A percentile compares a stretch with the other conserved stretches of the same genome.
phyloP scores from a whole-genome alignment of 2,888 invertebrate species.

The Acleris emargana region DNA sequence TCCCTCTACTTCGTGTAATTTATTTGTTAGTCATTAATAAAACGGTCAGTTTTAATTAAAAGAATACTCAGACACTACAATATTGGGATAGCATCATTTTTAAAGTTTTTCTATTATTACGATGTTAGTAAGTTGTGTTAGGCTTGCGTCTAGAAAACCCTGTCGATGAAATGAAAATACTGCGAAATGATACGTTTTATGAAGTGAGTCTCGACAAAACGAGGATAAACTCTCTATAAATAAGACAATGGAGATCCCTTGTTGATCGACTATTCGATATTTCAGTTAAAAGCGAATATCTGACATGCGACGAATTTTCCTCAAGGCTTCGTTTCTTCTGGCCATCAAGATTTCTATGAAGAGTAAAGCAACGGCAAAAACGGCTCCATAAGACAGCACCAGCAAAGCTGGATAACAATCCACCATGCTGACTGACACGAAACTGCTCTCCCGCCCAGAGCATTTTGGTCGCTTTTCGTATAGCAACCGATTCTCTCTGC shows the following conservation, averaged over 20 bases:
- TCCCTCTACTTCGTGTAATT: too few species aligned
- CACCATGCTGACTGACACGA: conserved; percentile 86
- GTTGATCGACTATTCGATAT: neutral
- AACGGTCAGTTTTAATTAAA: too few species aligned
- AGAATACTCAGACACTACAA: too few species aligned
- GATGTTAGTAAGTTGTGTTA: neutral
- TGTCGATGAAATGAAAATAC: too few species aligned
- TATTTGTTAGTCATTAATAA: too few species aligned
- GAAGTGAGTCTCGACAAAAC: too few species aligned
- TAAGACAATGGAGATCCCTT: too few species aligned
- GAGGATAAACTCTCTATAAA: too few species aligned
- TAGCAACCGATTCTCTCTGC: conserved; percentile 81
- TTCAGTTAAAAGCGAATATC: conserved; percentile 3
- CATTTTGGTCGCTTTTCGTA: conserved; percentile 87
- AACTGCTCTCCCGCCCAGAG: conserved; percentile 82
- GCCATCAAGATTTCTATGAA: conserved; percentile 55
- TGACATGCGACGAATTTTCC: conserved; percentile 39
- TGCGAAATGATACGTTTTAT: too few species aligned
- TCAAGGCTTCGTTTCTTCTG: conserved; percentile 46
- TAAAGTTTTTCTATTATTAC: too few species aligned
- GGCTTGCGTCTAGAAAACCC: too few species aligned
- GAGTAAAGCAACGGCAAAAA: conserved; percentile 55
- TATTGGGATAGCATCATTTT: too few species aligned
- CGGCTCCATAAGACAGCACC: conserved; percentile 63
- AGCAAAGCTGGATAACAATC: conserved; percentile 82